Base-by-base conservation (phyloP, 2,113 vertebrate species). In the Pelvicachromis taeniatus region DNA sequence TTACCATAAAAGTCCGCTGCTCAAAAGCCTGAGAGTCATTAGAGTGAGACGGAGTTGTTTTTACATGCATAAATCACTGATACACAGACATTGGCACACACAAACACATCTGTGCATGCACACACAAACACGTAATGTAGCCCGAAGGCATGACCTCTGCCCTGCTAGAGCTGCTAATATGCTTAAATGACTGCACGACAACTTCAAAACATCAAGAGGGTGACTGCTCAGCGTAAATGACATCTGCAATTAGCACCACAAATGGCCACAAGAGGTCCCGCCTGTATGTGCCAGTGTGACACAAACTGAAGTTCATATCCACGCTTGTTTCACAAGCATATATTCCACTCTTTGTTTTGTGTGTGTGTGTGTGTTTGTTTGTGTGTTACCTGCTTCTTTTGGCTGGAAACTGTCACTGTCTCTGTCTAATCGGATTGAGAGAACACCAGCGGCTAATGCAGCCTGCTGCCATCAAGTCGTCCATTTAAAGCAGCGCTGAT, bases 391-490 rank as follows among this genome's bases (percentile, higher is more conserved):
- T 97, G 96, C 93, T 94, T 96, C 95, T 95, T 91, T 96, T 95
- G 96, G 96, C 97, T 96, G 95, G 96, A 95, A 97, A 97, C 96
- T 96, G 96, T 96, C 97, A 96, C 96, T 96, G 96, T 95, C 96
- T 96, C 92, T 84, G 86, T 91, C 94, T 98, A 97, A 98, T 97
- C 94, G 95, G 95, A 98, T 97, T 97, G 96, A 95, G 96, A 96
- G 93, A 92, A 95, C 94, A 95, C 89, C 95, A 94, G 94, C 93
- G 89, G 95, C 96, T 96, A 96, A 97, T 96, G 95, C 94, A 93
- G 95, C 92, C 95, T 91, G 93, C 92, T 96, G 95, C 96, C 95
- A 96, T 96, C 96, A 95, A 96, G 95, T 95, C 94, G 88, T 88
- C 94, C 95, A 95, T 96, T 96, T 97, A 96, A 96, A 96, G 94